These are phyloP conservation scores for Pachycephala philippinensis DNA, from an alignment of 2,113 vertebrate genomes.

Conservation along the genomic window DNA sequence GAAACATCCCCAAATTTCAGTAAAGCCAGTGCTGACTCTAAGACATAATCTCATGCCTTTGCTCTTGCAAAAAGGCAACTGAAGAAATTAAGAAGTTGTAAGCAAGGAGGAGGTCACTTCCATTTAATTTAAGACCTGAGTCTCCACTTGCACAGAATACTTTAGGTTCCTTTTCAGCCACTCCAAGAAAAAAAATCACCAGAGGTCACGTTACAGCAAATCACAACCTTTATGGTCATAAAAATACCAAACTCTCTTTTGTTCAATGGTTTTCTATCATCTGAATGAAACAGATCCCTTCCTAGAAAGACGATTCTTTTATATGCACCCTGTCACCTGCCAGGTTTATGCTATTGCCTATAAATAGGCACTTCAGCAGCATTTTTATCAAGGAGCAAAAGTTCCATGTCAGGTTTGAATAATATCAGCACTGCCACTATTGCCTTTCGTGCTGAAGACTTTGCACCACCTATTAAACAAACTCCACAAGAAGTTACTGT, in stretches of 20 bases:
- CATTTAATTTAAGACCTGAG: background rate
- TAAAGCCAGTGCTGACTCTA: background rate
- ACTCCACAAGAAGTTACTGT: background rate
- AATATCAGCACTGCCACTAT: background rate
- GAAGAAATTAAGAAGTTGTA: background rate
- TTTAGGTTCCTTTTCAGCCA: background rate
- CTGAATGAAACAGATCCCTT: background rate
- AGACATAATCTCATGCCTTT: fast-evolving
- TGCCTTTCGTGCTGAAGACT: background rate
- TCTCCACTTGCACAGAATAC: background rate
- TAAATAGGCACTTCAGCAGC: background rate
- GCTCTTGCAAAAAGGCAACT: background rate
- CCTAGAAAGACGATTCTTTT: background rate
- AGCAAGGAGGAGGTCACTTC: background rate
- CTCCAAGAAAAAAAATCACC: background rate
- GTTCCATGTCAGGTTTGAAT: background rate
- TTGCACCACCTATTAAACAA: background rate
- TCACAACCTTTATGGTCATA: background rate
- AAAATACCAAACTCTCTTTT: background rate
- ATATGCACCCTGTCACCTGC: background rate
- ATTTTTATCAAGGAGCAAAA: background rate
- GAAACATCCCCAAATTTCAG: background rate
- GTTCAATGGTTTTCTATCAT: background rate
- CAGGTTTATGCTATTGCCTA: background rate
- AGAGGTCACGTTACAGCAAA: background rate